Evolutionary conservation across 2,113 vertebrate species (phyloP), one percentile per base, ranked within the genome.

Genomic region (Agapornis roseicollis): DNA sequence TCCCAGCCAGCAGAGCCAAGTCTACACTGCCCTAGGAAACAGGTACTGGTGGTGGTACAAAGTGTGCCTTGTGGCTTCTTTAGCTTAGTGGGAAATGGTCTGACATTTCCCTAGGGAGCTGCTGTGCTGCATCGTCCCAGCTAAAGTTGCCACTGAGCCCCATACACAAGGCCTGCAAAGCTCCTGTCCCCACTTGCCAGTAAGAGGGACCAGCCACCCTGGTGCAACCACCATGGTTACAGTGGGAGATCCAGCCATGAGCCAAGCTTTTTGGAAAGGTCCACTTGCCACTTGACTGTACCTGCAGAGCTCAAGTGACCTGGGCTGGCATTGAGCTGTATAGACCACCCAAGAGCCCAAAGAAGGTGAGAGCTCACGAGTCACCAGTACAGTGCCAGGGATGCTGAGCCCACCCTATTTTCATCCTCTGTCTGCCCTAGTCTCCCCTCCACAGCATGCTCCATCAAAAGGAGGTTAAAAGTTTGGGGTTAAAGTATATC

Each of bases 161-260:
- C 39, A 50, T 68, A 19, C 65, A 9, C 0, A 2, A 41, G 29
- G 20, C 69, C 49, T 91, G 56, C 61, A 68, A 80, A 86, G 29
- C 44, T 66, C 19, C 72, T 52, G 37, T 33, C 44, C 64, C 69
- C 52, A 6, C 23, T 39, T 61, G 31, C 42, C 49, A 31, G 53
- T 24, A 4, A 0, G 4, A 91, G 44, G 42, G 33, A 83, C 16
- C 18, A 73, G 58, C 49, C 53, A 61, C 33, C 7, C 11, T 55
- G 31, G 53, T 55, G 29, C 5, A 20, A 55, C 29, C 53, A 55
- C 63, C 0, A 0, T 35, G 63, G 11, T 24, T 80, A 23, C 33
- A 9, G 16, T 0, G 0, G 16, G 52, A 77, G 33, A 46, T 47
- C 56, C 31, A 80, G 12, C 18, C 31, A 35, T 0, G 0, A 78